Conservation (phyloP, 2,888 invertebrate genomes). For the Auanema sp. region DNA sequence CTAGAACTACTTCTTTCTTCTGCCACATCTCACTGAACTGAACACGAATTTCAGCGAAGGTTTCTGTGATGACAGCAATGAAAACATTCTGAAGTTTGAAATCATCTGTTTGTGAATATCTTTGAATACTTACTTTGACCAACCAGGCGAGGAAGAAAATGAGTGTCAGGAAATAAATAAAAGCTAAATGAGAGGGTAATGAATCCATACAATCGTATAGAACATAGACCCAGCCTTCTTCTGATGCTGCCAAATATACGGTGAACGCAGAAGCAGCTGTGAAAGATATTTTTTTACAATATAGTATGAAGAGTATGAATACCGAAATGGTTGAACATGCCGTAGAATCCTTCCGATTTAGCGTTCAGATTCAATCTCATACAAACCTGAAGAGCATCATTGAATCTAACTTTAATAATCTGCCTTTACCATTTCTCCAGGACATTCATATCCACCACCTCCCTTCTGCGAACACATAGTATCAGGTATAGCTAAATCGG, state of each 20-base stretch:
- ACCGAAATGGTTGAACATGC: conserved; percentile 80
- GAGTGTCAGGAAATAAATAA: conserved; percentile 95
- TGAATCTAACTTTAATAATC: neutral
- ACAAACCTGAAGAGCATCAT: conserved; percentile 79
- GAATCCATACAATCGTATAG: conserved; percentile 79
- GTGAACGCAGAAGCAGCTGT: conserved; percentile 84
- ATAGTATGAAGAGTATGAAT: neutral
- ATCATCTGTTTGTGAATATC: neutral
- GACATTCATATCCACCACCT: conserved; percentile 52
- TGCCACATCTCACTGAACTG: conserved; percentile 99
- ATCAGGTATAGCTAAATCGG: conserved; percentile 94
- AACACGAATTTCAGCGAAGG: conserved; percentile 76
- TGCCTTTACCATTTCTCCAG: conserved; percentile 68
- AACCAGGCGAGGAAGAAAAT: conserved; percentile 99
- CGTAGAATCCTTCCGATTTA: conserved; percentile 93
- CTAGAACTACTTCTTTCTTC: conserved; percentile 58
- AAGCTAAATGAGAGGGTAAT: conserved; percentile 73
- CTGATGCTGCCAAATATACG: conserved; percentile 97
- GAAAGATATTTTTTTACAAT: conserved; percentile 17
- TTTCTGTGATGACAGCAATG: conserved; percentile 93
- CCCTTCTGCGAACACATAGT: conserved; percentile 77
- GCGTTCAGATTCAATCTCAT: conserved; percentile 84
- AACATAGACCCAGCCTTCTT: conserved; percentile 99
- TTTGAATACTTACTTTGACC: conserved; percentile 74
- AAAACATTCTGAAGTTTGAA: conserved; percentile 79